Base-by-base conservation (phyloP, 2,113 vertebrate species). In the Pandion haliaetus region DNA sequence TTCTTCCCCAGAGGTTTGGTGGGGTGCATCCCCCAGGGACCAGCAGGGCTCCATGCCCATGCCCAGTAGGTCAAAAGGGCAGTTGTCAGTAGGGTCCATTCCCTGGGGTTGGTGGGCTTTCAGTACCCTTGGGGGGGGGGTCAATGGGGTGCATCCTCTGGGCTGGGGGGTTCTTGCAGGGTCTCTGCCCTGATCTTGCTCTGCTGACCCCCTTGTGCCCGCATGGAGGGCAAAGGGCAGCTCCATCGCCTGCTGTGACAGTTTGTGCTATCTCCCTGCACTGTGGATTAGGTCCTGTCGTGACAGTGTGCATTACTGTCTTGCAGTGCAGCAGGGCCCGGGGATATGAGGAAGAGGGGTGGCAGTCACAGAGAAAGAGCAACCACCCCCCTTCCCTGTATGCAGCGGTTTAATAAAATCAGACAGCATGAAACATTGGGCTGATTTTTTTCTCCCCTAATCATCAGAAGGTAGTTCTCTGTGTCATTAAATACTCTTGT, bases 351-450 rank as follows among this genome's bases (percentile, higher is more conserved):
- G 36, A 78, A 49, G 42, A 32, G 80, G 73, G 93, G 83, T 81
- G 92, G 61, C 58, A 44, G 61, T 81, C 84, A 80, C 61, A 54
- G 42, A 63, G 66, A 81, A 93, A 5, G 54, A 50, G 44, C n/a
- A 79, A 26, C 61, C 71, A 28, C 47, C 91, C 85, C 58, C 50
- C 25, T 82, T 82, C 63, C 67, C 63, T 52, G 82, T 88, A 12
- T 10, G 26, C 86, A 90, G 80, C 93, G 45, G 73, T 57, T 74
- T 91, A 94, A 96, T 95, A 97, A 95, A 97, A 97, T 83, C 86
- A 96, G 94, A 95, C 79, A 97, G 86, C 90, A 38, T 58, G 91
- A 94, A 97, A 80, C 94, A 95, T 96, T 94, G 94, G 96, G 93
- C 89, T 44, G 58, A 86, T 91, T 77, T 80, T 88, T 57, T 66